Conservation (phyloP, 2,888 invertebrate genomes). For the Anorthoa munda region DNA sequence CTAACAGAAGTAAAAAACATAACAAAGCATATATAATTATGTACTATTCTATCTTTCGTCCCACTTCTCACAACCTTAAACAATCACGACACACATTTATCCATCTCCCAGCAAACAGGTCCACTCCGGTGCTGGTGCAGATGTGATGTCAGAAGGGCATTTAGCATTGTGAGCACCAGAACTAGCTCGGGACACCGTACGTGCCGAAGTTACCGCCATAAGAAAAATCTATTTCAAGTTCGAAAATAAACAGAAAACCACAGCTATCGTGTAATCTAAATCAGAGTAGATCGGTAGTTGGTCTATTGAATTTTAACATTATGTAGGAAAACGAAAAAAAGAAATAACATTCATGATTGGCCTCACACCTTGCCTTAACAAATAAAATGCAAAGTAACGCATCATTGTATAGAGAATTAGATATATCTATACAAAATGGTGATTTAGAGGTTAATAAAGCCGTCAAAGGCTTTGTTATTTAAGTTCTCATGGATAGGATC, state of each 20-base stretch:
- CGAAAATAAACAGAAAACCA: background rate
- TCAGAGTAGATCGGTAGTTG: no score
- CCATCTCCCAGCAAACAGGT: no score
- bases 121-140: no score
- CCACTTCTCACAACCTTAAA: no score
- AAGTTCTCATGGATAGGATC: conserved; percentile 43
- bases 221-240: background rate
- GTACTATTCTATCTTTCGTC: no score
- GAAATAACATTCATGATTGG: background rate
- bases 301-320: background rate
- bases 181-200: no score
- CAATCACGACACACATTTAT: no score
- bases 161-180: no score
- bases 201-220: no score
- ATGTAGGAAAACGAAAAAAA: background rate
- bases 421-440: conserved; percentile 69
- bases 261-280: background rate
- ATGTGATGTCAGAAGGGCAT: no score
- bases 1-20: no score
- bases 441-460: background rate
- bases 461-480: background rate
- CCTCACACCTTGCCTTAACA: conserved; percentile 51
- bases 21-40: no score
- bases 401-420: conserved; percentile 73
- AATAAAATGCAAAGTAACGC: conserved; percentile 76